phyloP scores from a whole-genome alignment of 2,113 vertebrate genomes.

The Takifugu flavidus region DNA sequence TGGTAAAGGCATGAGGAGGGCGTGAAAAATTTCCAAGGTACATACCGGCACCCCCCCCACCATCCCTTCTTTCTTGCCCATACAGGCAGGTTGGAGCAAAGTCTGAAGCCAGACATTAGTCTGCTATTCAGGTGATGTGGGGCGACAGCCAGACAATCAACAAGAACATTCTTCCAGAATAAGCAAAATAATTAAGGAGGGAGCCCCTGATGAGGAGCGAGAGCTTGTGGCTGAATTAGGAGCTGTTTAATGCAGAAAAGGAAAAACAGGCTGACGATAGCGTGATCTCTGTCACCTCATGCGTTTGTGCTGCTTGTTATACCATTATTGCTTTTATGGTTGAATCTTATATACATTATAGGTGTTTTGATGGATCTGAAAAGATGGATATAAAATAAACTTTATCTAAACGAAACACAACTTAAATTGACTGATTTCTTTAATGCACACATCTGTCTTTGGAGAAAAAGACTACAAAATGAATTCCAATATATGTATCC shows the following conservation, averaged over 20 bases:
- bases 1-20: conserved; percentile 21
- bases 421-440: neutral
- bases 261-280: conserved; percentile 63
- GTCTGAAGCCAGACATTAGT: conserved; percentile 58
- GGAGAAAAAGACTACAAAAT: neutral
- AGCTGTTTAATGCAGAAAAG: conserved; percentile 29
- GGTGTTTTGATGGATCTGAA: conserved; percentile 6
- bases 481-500: neutral
- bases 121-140: conserved; percentile 54
- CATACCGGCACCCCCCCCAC: conserved; percentile 37
- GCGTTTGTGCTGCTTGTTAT: no score
- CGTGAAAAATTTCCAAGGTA: conserved; percentile 25
- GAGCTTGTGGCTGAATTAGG: conserved; percentile 40
- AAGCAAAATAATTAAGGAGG: conserved; percentile 72
- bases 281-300: no score
- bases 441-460: conserved; percentile 33
- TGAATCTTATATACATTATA: neutral
- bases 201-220: conserved; percentile 38
- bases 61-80: conserved; percentile 23
- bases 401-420: no score
- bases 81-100: conserved; percentile 56
- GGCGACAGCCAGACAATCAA: conserved; percentile 64
- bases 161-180: conserved; percentile 68
- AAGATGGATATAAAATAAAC: no score
- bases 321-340: no score